Conservation (phyloP, 2,888 invertebrate genomes). For the Cosmia pyralina region DNA sequence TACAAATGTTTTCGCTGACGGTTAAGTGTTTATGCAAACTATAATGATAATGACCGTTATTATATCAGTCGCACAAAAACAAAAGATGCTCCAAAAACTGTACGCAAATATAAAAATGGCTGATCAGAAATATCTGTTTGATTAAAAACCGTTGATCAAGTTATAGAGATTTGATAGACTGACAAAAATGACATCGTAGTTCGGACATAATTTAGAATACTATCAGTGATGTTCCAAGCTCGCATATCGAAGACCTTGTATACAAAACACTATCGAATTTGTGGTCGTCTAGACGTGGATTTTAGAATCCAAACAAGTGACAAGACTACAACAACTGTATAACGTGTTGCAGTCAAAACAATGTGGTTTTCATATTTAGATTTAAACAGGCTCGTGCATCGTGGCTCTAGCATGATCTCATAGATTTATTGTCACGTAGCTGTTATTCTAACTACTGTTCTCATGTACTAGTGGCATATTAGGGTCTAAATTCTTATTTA, state of each 20-base stretch:
- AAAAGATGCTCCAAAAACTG: not conserved
- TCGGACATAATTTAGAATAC: slow-evolving; percentile 5
- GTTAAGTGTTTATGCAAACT: slow-evolving; percentile 1
- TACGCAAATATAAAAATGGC: not conserved
- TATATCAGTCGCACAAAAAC: not conserved
- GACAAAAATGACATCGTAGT: slow-evolving; percentile 2
- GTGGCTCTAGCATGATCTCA: slow-evolving; percentile 62
- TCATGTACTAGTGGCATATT: slow-evolving; percentile 43
- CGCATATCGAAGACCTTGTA: slow-evolving; percentile 30
- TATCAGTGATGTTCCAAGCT: slow-evolving; percentile 19
- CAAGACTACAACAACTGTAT: slow-evolving; percentile 4
- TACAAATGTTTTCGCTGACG: not conserved
- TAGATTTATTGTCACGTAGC: slow-evolving; percentile 53
- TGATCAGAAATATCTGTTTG: not conserved
- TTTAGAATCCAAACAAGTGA: slow-evolving; percentile 64
- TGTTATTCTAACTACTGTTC: slow-evolving; percentile 43
- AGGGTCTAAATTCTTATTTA: slow-evolving; percentile 42
- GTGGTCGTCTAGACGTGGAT: slow-evolving; percentile 56
- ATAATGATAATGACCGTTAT: slow-evolving; percentile 21
- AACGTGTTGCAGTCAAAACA: slow-evolving; percentile 50
- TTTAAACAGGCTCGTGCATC: slow-evolving; percentile 55
- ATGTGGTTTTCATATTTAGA: slow-evolving; percentile 61
- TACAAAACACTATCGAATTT: slow-evolving; percentile 59
- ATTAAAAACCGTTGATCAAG: not conserved
- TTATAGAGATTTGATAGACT: slow-evolving; percentile 10